Conservation (phyloP, 2,113 vertebrate species). For the Odobenus rosmarus region DNA sequence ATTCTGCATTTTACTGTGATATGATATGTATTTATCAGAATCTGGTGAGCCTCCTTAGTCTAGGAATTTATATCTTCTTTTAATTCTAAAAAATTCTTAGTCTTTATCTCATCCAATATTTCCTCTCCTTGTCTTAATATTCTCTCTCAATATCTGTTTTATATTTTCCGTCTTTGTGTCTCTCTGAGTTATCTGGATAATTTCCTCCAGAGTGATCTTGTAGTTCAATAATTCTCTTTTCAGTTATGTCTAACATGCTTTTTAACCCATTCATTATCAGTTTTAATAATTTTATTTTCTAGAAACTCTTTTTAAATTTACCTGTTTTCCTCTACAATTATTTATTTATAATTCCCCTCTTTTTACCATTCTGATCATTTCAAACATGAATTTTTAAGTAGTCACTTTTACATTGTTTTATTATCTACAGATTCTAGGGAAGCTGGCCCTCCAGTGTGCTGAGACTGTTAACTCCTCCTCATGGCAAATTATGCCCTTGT, state of each 20-base stretch:
- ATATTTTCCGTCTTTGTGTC: background rate
- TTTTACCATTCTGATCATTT: background rate
- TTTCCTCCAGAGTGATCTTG: background rate
- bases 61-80: background rate
- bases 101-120: background rate
- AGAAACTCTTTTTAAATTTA: slow-evolving; percentile 36
- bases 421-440: background rate
- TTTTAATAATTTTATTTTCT: slow-evolving; percentile 40
- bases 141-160: background rate
- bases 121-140: background rate
- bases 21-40: background rate
- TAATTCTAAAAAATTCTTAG: background rate
- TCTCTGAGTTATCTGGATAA: background rate
- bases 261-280: background rate
- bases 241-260: background rate
- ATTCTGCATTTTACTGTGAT: background rate
- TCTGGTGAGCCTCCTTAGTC: background rate
- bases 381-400: background rate
- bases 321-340: background rate
- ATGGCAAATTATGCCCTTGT: background rate
- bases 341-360: background rate
- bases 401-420: background rate
- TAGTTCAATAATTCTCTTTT: slow-evolving; percentile 39
- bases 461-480: background rate
- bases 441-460: background rate